Base-by-base conservation (phyloP, 1,140 invertebrate species). In the Trichoplusia ni region DNA sequence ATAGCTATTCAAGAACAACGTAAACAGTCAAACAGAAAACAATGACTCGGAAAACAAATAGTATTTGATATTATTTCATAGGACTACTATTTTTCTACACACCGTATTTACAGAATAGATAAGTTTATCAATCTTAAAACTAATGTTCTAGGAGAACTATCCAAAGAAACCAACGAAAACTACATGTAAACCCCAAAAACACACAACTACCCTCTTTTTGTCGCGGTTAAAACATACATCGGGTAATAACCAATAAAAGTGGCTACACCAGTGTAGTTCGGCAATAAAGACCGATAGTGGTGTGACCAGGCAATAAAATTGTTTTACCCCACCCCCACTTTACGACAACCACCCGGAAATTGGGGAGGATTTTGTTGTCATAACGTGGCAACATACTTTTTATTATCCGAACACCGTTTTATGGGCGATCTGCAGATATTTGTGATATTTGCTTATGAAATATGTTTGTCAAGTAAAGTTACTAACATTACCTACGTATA, bases 321-420 rank as follows among this genome's bases (percentile, higher is more conserved):
- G 37, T 56, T 51, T 56, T 37, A 11, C 35, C 37, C 18, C 14
- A 8, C 46, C 21, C 49, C 35, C 59, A 14, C 13, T 62, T 62
- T 62, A 63, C 60, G 60, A 63, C 25, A 9, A 9, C 25, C 9
- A 14, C 35, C 21, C 60, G 60, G 60, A 63, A 53, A 63, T 63
- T 63, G 60, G 60, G 35, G 13, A 37, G 44, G 53, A 63, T 42
- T 63, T 53, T 37, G 37, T 53, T 35, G 60, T 63, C 37, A 63
- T 42, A 63, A 51, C 35, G 27, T 25, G 47, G 38, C 60, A 40
- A 63, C 60, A 63, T 47, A 37, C 51, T 16, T 63, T 63, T 63
- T 63, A 63, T 53, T 51, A 31, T 40, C 35, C 35, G 59, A 23
- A 18, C 44, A 40, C 2, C 47, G 47, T 53, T 63, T 63, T 63